Conservation (phyloP, 2,888 invertebrate species). For the Nemurella pictetii region DNA sequence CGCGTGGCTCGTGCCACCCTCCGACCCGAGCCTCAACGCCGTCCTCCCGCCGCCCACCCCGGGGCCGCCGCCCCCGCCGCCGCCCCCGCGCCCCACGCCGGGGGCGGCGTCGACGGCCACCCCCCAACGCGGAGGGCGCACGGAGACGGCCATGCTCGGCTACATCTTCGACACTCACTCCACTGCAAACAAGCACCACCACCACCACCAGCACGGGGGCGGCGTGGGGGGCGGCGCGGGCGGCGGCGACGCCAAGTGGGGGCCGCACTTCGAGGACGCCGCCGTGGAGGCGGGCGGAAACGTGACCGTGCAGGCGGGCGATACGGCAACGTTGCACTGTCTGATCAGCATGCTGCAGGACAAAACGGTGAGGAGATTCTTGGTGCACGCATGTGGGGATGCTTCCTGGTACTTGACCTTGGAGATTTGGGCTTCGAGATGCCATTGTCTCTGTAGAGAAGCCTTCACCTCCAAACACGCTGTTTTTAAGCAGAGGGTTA, state of each 20-base stretch:
- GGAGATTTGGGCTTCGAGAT: too few species aligned
- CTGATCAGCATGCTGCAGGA: slow-evolving; percentile 73
- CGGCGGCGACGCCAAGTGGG: slow-evolving; percentile 64
- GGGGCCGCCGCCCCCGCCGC: slow-evolving; percentile 11
- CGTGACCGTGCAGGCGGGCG: slow-evolving; percentile 73
- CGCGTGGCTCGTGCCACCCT: slow-evolving; percentile 5
- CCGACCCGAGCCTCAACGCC: background rate
- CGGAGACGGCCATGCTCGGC: slow-evolving; percentile 72
- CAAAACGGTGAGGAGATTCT: slow-evolving; percentile 68
- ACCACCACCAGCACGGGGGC: slow-evolving; percentile 57
- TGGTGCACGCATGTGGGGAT: background rate
- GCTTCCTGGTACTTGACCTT: too few species aligned
- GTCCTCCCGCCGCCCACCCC: slow-evolving; percentile 3
- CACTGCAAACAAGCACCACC: slow-evolving; percentile 71
- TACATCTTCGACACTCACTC: slow-evolving; percentile 74
- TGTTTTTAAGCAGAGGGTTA: too few species aligned
- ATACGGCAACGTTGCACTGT: slow-evolving; percentile 72
- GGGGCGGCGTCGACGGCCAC: background rate
- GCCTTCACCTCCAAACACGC: too few species aligned
- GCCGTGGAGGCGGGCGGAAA: slow-evolving; percentile 63
- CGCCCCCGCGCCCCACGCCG: background rate
- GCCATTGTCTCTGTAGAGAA: too few species aligned
- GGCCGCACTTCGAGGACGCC: slow-evolving; percentile 68
- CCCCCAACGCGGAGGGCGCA: too few species aligned
- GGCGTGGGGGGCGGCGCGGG: slow-evolving; percentile 69